Evolutionary conservation across 2,888 invertebrate genomes (phyloP), one percentile per base, ranked within the genome.

Genomic region (Lasioglossum figueresi): DNA sequence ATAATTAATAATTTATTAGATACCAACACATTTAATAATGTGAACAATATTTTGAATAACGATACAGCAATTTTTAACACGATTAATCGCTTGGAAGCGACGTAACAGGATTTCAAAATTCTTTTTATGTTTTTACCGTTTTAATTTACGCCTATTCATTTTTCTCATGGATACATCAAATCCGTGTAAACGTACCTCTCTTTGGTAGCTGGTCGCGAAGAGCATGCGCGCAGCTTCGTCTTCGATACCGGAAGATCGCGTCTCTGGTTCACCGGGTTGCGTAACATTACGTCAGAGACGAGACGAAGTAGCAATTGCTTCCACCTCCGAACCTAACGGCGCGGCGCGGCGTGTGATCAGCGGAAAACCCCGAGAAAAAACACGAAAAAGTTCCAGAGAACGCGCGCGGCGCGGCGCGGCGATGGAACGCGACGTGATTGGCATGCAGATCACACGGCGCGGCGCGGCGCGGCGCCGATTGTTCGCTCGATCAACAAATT

Each of bases 211-310:
- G n/a, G 16, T 2, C 23, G 16, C 8, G 45, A 48, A 31, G 72
- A 48, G 45, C 72, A 72, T 72, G 72, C 72, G 48, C 48, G 10
- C 27, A 14, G 27, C 12, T 23, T 31, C 19, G 31, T 48, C 48
- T 31, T 72, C 31, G 4, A 72, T 48, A 48, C 45, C 40, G 48
- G 72, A 72, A 72, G 72, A 72, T 72, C 72, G 31, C 45, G 72
- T 76, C 79, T 84, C 81, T 68, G 68, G 79, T 71, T 80, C 81
- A 82, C 77, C 78, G 84, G 87, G 90, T 92, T 92, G 91, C 92
- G 88, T 88, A 92, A 92, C 86, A 80, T 91, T 89, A 88, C 89
- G 85, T 83, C 87, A 89, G 80, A 84, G 76, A 48, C 78, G 52
- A 70, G 71, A 66, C 56, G 40, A 80, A 76, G 82, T 77, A 76